These are phyloP conservation scores for Thripadectes ignobilis DNA, from an alignment of 2,797 vertebrate species.

Conservation along the genomic window DNA sequence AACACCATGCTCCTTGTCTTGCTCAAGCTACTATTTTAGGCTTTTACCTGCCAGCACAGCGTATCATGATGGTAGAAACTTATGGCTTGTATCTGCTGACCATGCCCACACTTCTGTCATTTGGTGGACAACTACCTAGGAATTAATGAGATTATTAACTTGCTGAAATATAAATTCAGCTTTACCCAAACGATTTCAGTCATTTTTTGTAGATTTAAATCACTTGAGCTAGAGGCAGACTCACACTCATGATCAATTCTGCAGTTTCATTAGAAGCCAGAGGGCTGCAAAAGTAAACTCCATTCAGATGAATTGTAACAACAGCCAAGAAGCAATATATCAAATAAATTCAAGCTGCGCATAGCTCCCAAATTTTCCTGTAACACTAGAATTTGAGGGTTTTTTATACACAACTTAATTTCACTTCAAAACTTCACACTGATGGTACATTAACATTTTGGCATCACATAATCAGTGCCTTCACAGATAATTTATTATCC, in stretches of 20 bases:
- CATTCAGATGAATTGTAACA: not conserved
- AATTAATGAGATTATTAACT: not conserved
- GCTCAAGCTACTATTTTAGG: not conserved
- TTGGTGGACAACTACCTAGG: not conserved
- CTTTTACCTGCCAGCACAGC: not conserved
- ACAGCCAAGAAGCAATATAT: not conserved
- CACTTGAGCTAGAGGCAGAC: not conserved
- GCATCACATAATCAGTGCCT: not conserved
- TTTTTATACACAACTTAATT: not conserved
- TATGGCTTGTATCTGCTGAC: not conserved
- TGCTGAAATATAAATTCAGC: not conserved
- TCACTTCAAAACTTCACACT: not conserved
- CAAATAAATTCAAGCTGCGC: not conserved
- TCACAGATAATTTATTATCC: not conserved
- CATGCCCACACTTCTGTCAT: not conserved
- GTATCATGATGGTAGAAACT: not conserved
- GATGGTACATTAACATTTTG: not conserved
- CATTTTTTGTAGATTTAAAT: not conserved
- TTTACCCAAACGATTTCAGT: not conserved
- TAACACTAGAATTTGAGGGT: not conserved
- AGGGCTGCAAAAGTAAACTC: not conserved
- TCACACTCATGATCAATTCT: not conserved
- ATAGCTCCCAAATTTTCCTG: not conserved
- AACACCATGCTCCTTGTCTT: conserved; percentile 16
- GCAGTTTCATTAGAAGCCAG: not conserved